Evolutionary conservation across 2,797 vertebrate species (phyloP), one percentile per base, ranked within the genome.

Genomic region (Echeneis naucrates): DNA sequence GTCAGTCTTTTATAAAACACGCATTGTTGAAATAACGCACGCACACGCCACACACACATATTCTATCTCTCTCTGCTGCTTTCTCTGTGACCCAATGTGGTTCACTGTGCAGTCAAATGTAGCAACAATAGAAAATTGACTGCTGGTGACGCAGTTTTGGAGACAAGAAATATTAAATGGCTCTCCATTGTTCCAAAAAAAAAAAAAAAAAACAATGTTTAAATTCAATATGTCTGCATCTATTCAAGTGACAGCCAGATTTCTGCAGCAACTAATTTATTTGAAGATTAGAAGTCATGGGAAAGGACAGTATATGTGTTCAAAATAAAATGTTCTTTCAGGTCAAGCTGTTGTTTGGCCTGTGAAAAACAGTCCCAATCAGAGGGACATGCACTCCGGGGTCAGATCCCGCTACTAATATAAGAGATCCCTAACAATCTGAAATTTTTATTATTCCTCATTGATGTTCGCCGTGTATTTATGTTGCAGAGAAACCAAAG

Each of bases 1-100:
- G 81, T 81, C 82, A 84, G 68, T 70, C 70, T 82, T 86, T 71
- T 91, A 82, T 90, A 57, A 27, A 74, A 72, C 53, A 77, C 62
- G 57, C 37, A 26, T 60, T 35, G 27, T 44, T 73, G 51, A 83
- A 68, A 78, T n/a, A n/a, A 80, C 72, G n/a, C 85, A 82, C 38
- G 47, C 74, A 69, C 10, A 64, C 26, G n/a, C n/a, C 24, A 27
- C 66, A 67, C 42, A 62, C 33, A 77, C 38, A 75, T 52, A 66
- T 32, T 38, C 21, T 24, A 8, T 45, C 53, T 44, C 40, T 83
- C 26, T 57, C 26, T 30, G 33, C 45, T 67, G 44, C 52, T 77
- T 67, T 58, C 23, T 61, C 44, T 45, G 7, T 62, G 75, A 69
- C 59, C 44, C 52, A 52, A 7, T 40, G 63, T 59, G 48, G 56